A percentile compares a stretch with the other conserved stretches of the same genome.
These are phyloP conservation scores for Bubo scandiacus DNA, from an alignment of 2,113 vertebrate genomes.

Conservation along the genomic window DNA sequence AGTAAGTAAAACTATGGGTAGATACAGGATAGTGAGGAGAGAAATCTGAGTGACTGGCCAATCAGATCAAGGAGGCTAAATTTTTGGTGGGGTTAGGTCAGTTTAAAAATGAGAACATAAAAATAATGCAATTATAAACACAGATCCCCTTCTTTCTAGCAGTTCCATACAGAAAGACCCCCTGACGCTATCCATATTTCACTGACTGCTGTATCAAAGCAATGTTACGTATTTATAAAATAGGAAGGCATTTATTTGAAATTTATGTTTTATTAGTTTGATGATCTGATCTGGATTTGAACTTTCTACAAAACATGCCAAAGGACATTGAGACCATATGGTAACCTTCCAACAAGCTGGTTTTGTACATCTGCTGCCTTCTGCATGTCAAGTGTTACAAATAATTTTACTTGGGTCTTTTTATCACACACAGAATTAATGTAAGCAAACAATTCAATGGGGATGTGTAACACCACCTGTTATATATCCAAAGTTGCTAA, in stretches of 20 bases:
- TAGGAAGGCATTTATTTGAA: neutral
- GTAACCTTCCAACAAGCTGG: neutral
- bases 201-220: neutral
- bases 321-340: neutral
- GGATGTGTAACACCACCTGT: neutral
- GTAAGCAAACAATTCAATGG: neutral
- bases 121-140: neutral
- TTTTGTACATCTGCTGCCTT: neutral
- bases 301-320: neutral
- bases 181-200: neutral
- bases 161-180: neutral
- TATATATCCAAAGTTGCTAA: neutral
- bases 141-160: neutral
- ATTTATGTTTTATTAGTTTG: neutral
- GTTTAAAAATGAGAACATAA: neutral
- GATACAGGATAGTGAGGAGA: neutral
- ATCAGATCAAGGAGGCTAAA: neutral
- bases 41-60: neutral
- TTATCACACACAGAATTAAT: neutral
- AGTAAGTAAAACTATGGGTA: neutral
- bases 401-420: neutral
- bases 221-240: neutral
- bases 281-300: neutral
- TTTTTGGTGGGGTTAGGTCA: neutral
- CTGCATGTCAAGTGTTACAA: neutral